phyloP scores from a whole-genome alignment of 2,797 vertebrate species.

The Sardinella longiceps region DNA sequence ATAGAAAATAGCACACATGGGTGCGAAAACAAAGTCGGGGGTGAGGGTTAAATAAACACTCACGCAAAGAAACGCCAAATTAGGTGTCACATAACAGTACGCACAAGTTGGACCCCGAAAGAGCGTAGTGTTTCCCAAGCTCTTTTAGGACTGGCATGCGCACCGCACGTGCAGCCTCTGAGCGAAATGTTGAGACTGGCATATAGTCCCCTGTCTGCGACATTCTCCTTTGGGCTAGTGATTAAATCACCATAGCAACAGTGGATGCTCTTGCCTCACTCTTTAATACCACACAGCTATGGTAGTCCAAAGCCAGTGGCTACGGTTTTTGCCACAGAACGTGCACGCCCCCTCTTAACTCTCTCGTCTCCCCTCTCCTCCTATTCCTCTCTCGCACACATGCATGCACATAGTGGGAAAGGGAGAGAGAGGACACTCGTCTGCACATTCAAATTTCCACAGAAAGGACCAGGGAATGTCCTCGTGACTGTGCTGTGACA shows the following conservation, averaged over 20 bases:
- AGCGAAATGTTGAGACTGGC: neutral
- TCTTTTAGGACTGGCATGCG: constrained; percentile 9
- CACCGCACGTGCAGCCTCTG: neutral
- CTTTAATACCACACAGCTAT: neutral
- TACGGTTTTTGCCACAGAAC: neutral
- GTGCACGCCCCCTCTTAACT: constrained; percentile 9
- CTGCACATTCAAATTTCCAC: neutral
- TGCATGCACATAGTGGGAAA: neutral
- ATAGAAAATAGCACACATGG: neutral
- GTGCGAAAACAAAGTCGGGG: neutral
- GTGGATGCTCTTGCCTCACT: neutral
- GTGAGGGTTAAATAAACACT: neutral
- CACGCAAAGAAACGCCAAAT: neutral
- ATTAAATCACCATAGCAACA: constrained; percentile 24
- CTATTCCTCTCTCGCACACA: neutral
- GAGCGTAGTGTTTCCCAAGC: neutral
- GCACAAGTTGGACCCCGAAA: neutral
- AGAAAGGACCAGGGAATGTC: neutral
- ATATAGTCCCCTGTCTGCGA: constrained; percentile 13
- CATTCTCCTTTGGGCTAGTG: neutral
- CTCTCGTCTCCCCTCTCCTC: neutral
- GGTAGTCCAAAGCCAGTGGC: neutral
- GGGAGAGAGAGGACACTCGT: neutral
- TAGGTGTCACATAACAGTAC: neutral
- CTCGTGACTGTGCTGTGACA: constrained; percentile 13